Percentiles rank a stretch among this genome's conserved stretches.
These are phyloP conservation scores for Zonitis immaculata DNA, from an alignment of 2,888 invertebrate genomes.

Conservation along the genomic window DNA sequence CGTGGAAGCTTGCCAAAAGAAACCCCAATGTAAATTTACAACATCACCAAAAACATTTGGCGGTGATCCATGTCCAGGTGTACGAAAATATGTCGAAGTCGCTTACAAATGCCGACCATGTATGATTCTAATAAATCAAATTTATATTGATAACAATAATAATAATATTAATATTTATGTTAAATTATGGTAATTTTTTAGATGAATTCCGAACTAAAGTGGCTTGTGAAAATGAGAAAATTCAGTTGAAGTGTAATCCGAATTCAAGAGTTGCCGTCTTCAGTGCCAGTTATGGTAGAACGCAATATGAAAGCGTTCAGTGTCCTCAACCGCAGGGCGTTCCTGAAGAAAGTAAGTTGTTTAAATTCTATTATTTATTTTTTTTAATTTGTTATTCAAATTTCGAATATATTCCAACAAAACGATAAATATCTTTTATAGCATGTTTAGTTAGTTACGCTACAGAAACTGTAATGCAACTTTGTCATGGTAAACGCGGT, in stretches of 20 bases:
- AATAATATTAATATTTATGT: neutral
- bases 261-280: slow-evolving; percentile 87
- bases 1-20: slow-evolving; percentile 90
- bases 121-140: slow-evolving; percentile 61
- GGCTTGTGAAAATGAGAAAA: slow-evolving; percentile 86
- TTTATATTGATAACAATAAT: neutral
- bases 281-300: slow-evolving; percentile 87
- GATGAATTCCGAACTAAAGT: slow-evolving; percentile 92
- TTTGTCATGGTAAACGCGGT: slow-evolving; percentile 74
- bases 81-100: slow-evolving; percentile 90
- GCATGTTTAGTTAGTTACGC: slow-evolving; percentile 85
- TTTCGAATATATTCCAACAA: neutral
- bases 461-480: slow-evolving; percentile 84
- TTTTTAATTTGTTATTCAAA: too few relatives aligned
- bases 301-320: slow-evolving; percentile 80
- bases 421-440: slow-evolving; percentile 46
- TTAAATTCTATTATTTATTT: slow-evolving; percentile 5
- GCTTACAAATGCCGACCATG: slow-evolving; percentile 96
- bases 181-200: slow-evolving; percentile 53
- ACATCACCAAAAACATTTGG: slow-evolving; percentile 85
- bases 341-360: slow-evolving; percentile 78
- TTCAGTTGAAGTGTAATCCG: slow-evolving; percentile 82
- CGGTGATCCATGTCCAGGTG: slow-evolving; percentile 87
- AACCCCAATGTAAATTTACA: slow-evolving; percentile 84
- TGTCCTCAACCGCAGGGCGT: slow-evolving; percentile 82